Conservation (phyloP, 2,888 invertebrate species). For the Athalia cordata region DNA sequence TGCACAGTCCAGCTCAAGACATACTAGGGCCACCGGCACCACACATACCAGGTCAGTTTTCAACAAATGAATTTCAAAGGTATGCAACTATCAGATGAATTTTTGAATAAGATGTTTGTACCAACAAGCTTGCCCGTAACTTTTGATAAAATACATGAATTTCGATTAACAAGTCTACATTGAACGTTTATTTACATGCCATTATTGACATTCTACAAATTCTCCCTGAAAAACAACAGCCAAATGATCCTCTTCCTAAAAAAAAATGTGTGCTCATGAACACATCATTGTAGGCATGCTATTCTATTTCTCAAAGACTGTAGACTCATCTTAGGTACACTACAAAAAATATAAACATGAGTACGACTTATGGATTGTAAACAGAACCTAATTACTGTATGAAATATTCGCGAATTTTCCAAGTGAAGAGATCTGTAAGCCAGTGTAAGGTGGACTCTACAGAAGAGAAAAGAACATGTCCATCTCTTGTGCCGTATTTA, state of each 20-base stretch:
- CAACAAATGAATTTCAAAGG: slow-evolving; percentile 88
- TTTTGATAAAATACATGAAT: slow-evolving; percentile 16
- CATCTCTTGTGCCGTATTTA: neutral
- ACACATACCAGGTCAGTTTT: slow-evolving; percentile 84
- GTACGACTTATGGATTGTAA: neutral
- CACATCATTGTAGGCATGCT: neutral
- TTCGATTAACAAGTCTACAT: neutral
- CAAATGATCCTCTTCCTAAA: neutral
- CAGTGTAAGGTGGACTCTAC: neutral
- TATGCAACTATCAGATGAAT: slow-evolving; percentile 86
- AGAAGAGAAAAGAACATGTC: slow-evolving; percentile 22
- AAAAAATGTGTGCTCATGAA: too few relatives aligned
- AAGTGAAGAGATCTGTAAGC: neutral
- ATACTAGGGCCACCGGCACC: slow-evolving; percentile 80
- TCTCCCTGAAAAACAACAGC: neutral
- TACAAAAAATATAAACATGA: slow-evolving; percentile 32
- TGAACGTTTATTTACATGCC: neutral
- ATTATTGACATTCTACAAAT: neutral
- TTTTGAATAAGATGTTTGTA: neutral
- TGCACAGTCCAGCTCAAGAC: slow-evolving; percentile 89
- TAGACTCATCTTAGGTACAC: neutral
- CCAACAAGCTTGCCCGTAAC: neutral
- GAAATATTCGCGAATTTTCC: neutral
- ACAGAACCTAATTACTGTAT: neutral
- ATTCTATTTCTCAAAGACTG: neutral